Base-by-base conservation (phyloP, 2,113 vertebrate genomes). In the Octodon degus region DNA sequence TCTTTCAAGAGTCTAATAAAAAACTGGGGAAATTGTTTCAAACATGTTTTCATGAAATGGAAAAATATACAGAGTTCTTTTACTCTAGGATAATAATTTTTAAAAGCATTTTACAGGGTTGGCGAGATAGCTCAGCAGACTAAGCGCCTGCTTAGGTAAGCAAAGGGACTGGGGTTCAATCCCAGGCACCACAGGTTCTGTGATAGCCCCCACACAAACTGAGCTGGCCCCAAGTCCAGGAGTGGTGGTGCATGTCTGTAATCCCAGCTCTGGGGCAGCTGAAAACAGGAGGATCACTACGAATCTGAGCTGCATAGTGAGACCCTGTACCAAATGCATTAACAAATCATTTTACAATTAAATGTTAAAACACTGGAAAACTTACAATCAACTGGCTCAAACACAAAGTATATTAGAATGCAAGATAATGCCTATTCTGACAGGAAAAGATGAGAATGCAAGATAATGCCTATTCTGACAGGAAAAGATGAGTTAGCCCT, bases 341-440 rank as follows among this genome's bases (percentile, higher is more conserved):
- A 58, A 63, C 84, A 68, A 68, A 97, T 43, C 17, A 89, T 82
- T 82, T 94, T 91, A 94, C 86, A 97, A 98, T 1, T 62, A 80
- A 98, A 83, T 84, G 96, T 93, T 68, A 97, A 91, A 81, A 89
- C 67, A 47, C 55, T 96, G 70, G 34, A 96, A 96, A 97, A 97
- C 81, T 98, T 95, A 97, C 20, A 96, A 96, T 93, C 80, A 90
- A 90, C 0, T 95, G 96, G 90, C 83, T 94, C 92, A 92, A 97
- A 97, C 91, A 97, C 34, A 86, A 97, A 97, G 83, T 95, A 79
- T 79, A 72, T 55, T 53, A 96, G 94, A 89, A 83, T 8, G 3
- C 81, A 92, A 90, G 79, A 70, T 91, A 97, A 93, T 85, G 95
- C 85, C 96, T 90, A 50, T 72, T 92, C 90, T 76, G 87, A 95